Evolutionary conservation across 2,797 vertebrate genomes (phyloP).

Genomic region (Pipistrellus nathusii): DNA sequence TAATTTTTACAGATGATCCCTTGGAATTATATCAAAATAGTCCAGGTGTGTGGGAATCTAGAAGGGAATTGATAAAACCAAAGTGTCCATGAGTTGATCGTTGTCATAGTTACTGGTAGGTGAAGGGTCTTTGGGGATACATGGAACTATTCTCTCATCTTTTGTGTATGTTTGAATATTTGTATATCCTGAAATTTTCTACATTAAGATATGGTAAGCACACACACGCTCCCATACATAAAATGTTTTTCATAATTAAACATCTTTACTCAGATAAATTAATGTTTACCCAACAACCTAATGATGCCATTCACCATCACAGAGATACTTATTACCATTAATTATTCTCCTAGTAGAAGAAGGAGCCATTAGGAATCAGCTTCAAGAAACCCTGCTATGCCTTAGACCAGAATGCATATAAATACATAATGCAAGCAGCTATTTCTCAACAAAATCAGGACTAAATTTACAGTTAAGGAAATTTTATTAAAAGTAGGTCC

Average conservation of each 20-base stretch:
- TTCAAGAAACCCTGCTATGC: neutral
- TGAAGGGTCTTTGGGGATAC: neutral
- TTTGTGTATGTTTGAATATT: neutral
- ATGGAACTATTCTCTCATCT: neutral
- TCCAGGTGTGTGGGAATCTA: neutral
- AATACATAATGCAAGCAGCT: accelerated
- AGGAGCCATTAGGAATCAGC: constrained; percentile 16
- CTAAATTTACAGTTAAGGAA: neutral
- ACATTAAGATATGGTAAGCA: neutral
- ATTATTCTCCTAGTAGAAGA: neutral
- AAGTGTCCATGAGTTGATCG: neutral
- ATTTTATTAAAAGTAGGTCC: neutral
- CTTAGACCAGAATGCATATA: neutral
- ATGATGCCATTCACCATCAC: neutral
- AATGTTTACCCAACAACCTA: neutral
- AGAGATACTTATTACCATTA: constrained; percentile 5
- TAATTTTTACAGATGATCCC: neutral
- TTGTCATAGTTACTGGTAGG: neutral
- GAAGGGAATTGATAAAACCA: neutral
- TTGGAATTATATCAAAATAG: neutral
- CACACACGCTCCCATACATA: neutral
- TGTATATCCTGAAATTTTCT: constrained; percentile 6
- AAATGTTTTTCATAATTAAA: constrained; percentile 2
- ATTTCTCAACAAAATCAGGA: constrained; percentile 50
- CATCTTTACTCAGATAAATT: neutral